Conservation (phyloP, 2,113 vertebrate genomes). For the Epinephelus moara region DNA sequence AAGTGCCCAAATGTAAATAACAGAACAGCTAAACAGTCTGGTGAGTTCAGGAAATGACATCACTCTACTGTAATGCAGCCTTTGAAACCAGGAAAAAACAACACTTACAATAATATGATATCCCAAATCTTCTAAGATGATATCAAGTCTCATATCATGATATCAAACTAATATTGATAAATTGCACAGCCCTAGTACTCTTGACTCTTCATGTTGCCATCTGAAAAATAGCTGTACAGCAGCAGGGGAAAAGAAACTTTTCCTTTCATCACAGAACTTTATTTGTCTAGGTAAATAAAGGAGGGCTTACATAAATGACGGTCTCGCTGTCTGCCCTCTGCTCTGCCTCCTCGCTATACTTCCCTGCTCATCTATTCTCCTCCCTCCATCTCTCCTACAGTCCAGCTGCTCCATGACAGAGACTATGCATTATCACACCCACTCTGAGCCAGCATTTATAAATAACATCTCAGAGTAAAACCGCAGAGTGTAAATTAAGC, state of each 20-base stretch:
- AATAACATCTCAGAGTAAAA: constrained; percentile 59
- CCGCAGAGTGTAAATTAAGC: constrained; percentile 45
- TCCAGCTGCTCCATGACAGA: constrained; percentile 55
- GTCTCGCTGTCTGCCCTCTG: constrained; percentile 6
- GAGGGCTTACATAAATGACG: constrained; percentile 19
- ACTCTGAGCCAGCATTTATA: constrained; percentile 50
- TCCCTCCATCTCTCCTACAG: constrained; percentile 6
- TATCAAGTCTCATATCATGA: too few species aligned
- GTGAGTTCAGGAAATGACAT: too few species aligned
- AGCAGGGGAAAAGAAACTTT: not conserved
- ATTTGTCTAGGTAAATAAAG: constrained; percentile 21
- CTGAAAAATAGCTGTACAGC: not conserved
- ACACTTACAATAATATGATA: too few species aligned
- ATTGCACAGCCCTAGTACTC: too few species aligned
- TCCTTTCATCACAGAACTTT: not conserved
- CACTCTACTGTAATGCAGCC: too few species aligned
- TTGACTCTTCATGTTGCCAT: not conserved
- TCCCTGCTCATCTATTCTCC: not conserved
- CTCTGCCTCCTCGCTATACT: not conserved
- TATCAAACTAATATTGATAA: too few species aligned
- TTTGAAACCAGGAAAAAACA: too few species aligned
- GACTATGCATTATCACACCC: constrained; percentile 45
- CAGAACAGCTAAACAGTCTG: too few species aligned
- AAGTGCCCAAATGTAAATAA: too few species aligned
- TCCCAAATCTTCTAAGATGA: too few species aligned